A percentile compares a stretch with the other conserved stretches of the same genome.
Evolutionary conservation across 1,140 invertebrate genomes (phyloP).

Genomic region (Drosophila malerkotliana): DNA sequence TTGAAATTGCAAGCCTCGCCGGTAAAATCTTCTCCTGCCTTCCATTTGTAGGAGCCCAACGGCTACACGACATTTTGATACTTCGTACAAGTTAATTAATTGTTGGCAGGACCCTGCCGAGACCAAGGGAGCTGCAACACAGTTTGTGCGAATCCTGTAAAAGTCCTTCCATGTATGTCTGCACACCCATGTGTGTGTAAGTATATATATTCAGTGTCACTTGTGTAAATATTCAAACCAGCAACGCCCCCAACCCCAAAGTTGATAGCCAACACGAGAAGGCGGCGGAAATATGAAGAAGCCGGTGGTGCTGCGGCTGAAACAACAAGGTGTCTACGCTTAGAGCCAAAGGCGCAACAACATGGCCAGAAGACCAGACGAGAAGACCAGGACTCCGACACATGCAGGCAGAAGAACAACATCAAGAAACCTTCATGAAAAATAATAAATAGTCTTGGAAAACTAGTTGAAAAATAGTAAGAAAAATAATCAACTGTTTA

Average conservation of each 20-base stretch:
- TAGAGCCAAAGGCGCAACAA: constrained; percentile 73
- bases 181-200: not conserved
- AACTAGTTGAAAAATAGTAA: not conserved
- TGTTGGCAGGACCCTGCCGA: constrained; percentile 60
- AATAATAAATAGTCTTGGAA: not conserved
- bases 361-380: constrained; percentile 46
- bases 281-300: constrained; percentile 35
- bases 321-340: constrained; percentile 57
- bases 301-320: constrained; percentile 21
- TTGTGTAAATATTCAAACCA: constrained; percentile 79
- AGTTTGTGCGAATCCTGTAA: constrained; percentile 2
- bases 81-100: constrained; percentile 80
- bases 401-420: constrained; percentile 2
- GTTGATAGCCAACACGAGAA: constrained; percentile 71
- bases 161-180: not conserved
- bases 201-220: constrained; percentile 65
- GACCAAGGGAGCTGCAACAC: constrained; percentile 15
- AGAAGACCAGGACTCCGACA: constrained; percentile 25
- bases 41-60: constrained; percentile 38
- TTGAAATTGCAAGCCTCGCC: constrained; percentile 48
- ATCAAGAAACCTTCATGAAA: not conserved
- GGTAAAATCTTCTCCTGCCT: constrained; percentile 21
- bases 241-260: constrained; percentile 53
- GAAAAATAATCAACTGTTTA: no score
- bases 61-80: constrained; percentile 72